Evolutionary conservation across 92 coral and sea anemone species (phyloP).

Genomic region (Plumapathes pennacea): DNA sequence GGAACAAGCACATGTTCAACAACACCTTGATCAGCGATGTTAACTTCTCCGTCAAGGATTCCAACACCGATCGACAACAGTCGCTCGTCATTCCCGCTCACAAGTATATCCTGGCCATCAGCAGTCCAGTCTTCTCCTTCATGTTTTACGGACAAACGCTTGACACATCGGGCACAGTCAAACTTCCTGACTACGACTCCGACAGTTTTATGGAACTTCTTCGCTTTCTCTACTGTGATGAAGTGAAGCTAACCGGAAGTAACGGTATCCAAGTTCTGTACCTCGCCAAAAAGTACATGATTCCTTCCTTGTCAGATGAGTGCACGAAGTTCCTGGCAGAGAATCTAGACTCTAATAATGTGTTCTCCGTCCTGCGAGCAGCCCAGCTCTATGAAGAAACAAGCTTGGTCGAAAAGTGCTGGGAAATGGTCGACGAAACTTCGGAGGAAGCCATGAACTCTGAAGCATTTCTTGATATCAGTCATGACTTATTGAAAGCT

Average conservation of each 20-base stretch:
- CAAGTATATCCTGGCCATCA: constrained; percentile 24
- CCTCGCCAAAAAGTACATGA: constrained; percentile 25
- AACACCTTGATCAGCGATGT: too few species aligned
- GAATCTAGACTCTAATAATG: constrained; percentile 11
- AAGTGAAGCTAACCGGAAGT: constrained; percentile 7
- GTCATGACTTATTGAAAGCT: neutral
- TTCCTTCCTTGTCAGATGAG: constrained; percentile 9
- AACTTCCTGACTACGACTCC: constrained; percentile 13
- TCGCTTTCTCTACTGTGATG: constrained; percentile 31
- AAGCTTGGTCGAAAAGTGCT: constrained; percentile 10
- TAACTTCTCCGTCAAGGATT: neutral
- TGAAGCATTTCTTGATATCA: constrained; percentile 8
- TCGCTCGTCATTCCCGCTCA: constrained; percentile 30
- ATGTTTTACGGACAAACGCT: constrained; percentile 36
- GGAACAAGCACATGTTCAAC: too few species aligned
- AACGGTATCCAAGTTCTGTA: constrained; percentile 15
- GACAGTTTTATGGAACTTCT: constrained; percentile 21
- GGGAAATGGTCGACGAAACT: constrained; percentile 11
- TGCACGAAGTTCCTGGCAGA: constrained; percentile 5
- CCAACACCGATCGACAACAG: neutral
- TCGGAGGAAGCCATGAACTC: constrained; percentile 4
- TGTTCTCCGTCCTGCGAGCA: constrained; percentile 6
- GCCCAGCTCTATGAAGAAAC: constrained; percentile 13
- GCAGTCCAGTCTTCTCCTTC: constrained; percentile 26
- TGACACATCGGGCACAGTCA: neutral